phyloP scores from a whole-genome alignment of 2,888 invertebrate genomes.

The Gasteruption jaculator region DNA sequence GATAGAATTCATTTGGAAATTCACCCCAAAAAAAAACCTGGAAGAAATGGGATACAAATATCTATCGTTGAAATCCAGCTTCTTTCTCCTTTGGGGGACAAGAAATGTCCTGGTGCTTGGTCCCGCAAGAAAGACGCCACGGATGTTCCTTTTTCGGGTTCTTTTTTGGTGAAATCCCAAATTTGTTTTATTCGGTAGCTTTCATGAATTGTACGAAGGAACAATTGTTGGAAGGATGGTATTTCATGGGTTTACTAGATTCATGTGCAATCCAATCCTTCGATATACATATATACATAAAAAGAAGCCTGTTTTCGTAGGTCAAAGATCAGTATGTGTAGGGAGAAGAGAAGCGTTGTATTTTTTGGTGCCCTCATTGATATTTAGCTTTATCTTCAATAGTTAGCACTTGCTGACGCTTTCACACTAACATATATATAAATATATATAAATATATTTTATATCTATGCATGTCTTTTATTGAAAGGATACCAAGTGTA shows the following conservation, averaged over 20 bases:
- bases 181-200: too few species aligned
- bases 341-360: slow-evolving; percentile 33
- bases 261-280: too few species aligned
- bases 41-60: slow-evolving; percentile 14
- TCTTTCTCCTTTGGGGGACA: neutral
- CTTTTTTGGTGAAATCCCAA: too few species aligned
- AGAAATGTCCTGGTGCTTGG: too few species aligned
- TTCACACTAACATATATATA: slow-evolving; percentile 47
- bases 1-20: slow-evolving; percentile 15
- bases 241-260: too few species aligned
- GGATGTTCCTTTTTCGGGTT: too few species aligned
- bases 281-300: slow-evolving; percentile 19
- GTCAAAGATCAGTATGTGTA: slow-evolving; percentile 38
- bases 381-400: slow-evolving; percentile 53
- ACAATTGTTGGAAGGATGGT: too few species aligned
- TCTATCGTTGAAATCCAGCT: neutral
- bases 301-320: slow-evolving; percentile 30
- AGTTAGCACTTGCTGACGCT: slow-evolving; percentile 52
- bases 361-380: slow-evolving; percentile 51
- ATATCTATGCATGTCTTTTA: slow-evolving; percentile 46
- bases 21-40: slow-evolving; percentile 15
- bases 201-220: too few species aligned
- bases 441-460: too few species aligned
- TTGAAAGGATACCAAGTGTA: slow-evolving; percentile 37
- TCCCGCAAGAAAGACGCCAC: too few species aligned